Evolutionary conservation across 2,888 invertebrate species (phyloP), one percentile per base, ranked within the genome.

Genomic region (Amphipyra berbera): DNA sequence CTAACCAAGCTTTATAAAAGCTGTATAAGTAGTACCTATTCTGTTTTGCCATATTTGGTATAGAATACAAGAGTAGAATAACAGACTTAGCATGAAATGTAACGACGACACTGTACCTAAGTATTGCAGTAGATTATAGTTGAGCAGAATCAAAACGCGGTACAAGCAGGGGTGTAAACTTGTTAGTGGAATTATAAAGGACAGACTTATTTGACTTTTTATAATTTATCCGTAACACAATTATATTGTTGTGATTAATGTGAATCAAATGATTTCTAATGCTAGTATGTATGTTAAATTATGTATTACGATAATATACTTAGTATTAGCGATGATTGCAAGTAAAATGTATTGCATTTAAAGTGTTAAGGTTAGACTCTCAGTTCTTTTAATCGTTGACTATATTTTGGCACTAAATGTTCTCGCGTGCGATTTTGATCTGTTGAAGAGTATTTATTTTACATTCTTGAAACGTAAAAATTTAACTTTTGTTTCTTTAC

Each of bases 291-390:
- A 90, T 86, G 81, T 88, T 84, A 86, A 87, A 88, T 85, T 88
- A 85, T 78, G 82, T 89, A 89, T 85, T 88, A 87, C 87, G 83
- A 87, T 86, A 84, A 82, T 86, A 84, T 80, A 86, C 70, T 84
- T 89, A 89, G 86, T 76, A 69, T 85, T 89, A 91, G 87, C 82
- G 73, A 83, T 82, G 83, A 85, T 81, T 80, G 71, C 63, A 80
- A 84, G 71, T 75, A 78, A 84, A 84, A 75, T 83, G 83, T 89
- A 89, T 85, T 91, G 93, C 92, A 93, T 93, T 93, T 92, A 91
- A 92, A 88, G 85, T 90, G 84, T 88, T 86, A 82, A 82, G 79
- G 83, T 88, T 89, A 85, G 81, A 83, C 84, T 82, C 67, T 76
- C 76, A 78, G 78, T 83, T 82, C 54, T 64, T 66, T 61, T 55